Conservation (phyloP, 2,113 vertebrate species). For the Periophthalmodon schlosseri region DNA sequence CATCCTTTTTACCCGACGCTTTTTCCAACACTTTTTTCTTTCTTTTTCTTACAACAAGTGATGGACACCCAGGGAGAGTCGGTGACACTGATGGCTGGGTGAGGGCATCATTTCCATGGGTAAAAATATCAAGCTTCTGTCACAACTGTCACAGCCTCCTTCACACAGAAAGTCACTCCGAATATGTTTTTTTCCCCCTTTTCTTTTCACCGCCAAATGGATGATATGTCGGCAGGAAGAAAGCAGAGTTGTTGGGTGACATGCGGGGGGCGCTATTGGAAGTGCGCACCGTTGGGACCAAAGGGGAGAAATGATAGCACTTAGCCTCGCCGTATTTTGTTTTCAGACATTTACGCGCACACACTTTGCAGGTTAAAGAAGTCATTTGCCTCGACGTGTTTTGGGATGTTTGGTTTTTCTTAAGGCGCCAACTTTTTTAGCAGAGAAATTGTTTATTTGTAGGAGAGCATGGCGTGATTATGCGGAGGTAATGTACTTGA, state of each 20-base stretch:
- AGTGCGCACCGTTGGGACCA: conserved; percentile 33
- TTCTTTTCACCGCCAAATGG: conserved; percentile 49
- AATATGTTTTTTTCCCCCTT: conserved; percentile 7
- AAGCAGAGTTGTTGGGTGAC: conserved; percentile 39
- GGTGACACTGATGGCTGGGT: conserved; percentile 72
- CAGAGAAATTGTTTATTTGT: conserved; percentile 10
- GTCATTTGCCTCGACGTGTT: conserved; percentile 30
- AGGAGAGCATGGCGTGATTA: not conserved
- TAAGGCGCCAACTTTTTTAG: conserved; percentile 10
- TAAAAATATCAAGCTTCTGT: conserved; percentile 69
- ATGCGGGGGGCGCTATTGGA: conserved; percentile 47
- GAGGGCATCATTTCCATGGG: conserved; percentile 71
- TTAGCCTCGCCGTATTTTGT: conserved; percentile 46
- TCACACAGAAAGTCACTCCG: conserved; percentile 34
- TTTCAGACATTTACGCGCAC: conserved; percentile 43
- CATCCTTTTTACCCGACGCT: conserved; percentile 58
- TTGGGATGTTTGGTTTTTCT: conserved; percentile 23
- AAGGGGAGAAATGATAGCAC: conserved; percentile 52
- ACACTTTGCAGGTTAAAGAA: conserved; percentile 44
- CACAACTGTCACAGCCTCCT: conserved; percentile 57
- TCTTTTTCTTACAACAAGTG: conserved; percentile 51
- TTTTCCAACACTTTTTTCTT: conserved; percentile 35
- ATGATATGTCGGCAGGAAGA: conserved; percentile 27
- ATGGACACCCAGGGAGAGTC: conserved; percentile 61
- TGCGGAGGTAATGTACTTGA: conserved; percentile 7